Evolutionary conservation across 2,797 vertebrate genomes (phyloP).

Genomic region (Perodicticus potto): DNA sequence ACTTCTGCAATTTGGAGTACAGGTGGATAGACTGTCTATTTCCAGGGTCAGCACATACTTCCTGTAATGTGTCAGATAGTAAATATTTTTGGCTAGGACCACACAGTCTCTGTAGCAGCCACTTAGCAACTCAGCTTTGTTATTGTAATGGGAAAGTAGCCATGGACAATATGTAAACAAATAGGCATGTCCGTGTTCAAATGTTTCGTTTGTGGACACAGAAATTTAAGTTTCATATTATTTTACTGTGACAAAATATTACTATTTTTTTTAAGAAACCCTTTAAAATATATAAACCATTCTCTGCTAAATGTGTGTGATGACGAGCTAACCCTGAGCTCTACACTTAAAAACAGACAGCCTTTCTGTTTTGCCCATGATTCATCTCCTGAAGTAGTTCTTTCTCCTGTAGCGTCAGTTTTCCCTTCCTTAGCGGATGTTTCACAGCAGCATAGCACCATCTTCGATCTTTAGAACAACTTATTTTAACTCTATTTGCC

Average conservation of each 20-base stretch:
- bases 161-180: not conserved
- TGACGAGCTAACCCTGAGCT: not conserved
- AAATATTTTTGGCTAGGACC: constrained; percentile 1
- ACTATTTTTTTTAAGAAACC: constrained; percentile 27
- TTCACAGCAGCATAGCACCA: not conserved
- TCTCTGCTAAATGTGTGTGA: not conserved
- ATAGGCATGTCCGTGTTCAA: not conserved
- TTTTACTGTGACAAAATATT: constrained; percentile 55
- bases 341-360: not conserved
- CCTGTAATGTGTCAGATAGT: not conserved
- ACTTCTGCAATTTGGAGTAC: not conserved
- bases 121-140: constrained; percentile 27
- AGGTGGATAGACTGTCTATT: not conserved
- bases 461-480: not conserved
- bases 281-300: constrained; percentile 28
- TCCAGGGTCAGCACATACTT: not conserved
- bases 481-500: constrained; percentile 30
- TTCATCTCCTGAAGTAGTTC: not conserved
- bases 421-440: not conserved
- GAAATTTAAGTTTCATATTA: constrained; percentile 52
- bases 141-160: not conserved
- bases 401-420: not conserved
- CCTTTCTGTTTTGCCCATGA: not conserved
- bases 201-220: constrained; percentile 24
- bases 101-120: not conserved